phyloP scores from a whole-genome alignment of 2,888 invertebrate genomes.

The Ophion obscuratus region DNA sequence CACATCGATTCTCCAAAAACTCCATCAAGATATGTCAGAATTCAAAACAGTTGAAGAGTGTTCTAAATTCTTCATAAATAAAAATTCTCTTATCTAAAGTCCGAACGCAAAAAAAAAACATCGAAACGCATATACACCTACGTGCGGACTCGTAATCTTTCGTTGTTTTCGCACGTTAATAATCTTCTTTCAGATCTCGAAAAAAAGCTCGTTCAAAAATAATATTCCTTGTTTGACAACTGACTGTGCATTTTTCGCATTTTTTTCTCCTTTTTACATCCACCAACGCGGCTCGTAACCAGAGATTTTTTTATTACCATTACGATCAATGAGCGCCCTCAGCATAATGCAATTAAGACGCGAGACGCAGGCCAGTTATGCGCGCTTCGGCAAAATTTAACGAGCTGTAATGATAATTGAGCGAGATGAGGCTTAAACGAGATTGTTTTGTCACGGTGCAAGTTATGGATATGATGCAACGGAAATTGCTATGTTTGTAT shows the following conservation, averaged over 20 bases:
- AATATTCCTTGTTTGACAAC: background rate
- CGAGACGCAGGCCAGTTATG: background rate
- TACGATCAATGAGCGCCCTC: background rate
- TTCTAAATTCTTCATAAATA: no score
- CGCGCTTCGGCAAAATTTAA: background rate
- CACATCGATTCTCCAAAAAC: no score
- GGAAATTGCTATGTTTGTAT: conserved; percentile 3
- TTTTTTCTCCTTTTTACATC: background rate
- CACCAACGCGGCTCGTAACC: background rate
- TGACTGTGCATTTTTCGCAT: background rate
- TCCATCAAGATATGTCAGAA: no score
- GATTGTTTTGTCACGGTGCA: conserved; percentile 19
- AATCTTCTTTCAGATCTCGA: background rate
- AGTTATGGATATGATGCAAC: conserved; percentile 38
- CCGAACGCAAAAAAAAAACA: no score
- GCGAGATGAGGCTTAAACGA: conserved; percentile 28
- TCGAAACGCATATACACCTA: no score
- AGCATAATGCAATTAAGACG: background rate
- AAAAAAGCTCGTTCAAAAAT: background rate
- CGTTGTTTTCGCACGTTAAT: background rate
- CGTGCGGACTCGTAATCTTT: no score
- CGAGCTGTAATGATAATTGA: conserved; percentile 48
- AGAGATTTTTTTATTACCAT: background rate
- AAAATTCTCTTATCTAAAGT: no score
- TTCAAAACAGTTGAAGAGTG: no score